phyloP scores from a whole-genome alignment of 2,113 vertebrate species.

The Scomber colias region DNA sequence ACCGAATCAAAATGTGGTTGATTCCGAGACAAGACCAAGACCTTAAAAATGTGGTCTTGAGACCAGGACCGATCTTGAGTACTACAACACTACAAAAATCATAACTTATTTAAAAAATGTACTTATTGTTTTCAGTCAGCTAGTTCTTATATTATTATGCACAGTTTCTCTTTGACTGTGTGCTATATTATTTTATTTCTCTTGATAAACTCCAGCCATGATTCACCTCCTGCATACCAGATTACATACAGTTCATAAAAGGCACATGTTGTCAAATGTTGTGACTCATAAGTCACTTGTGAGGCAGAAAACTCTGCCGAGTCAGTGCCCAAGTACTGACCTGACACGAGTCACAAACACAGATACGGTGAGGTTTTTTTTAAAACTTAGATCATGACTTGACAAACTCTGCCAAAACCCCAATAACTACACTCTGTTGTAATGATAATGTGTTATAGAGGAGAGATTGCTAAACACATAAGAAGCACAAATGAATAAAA shows the following conservation, averaged over 20 bases:
- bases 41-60: no score
- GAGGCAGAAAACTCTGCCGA: conserved; percentile 24
- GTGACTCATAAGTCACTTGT: conserved; percentile 34
- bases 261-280: conserved; percentile 37
- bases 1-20: no score
- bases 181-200: not conserved
- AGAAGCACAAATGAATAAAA: not conserved
- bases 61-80: no score
- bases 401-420: not conserved
- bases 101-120: not conserved
- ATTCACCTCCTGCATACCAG: conserved; percentile 12
- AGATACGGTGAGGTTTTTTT: not conserved
- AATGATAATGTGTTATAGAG: not conserved
- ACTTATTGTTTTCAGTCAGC: not conserved
- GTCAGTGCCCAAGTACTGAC: conserved; percentile 14
- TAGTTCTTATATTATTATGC: not conserved
- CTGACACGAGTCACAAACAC: conserved; percentile 4
- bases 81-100: no score
- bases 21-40: no score
- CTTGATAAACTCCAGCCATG: conserved; percentile 25
- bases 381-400: conserved; percentile 4
- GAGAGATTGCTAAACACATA: not conserved
- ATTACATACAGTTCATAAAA: conserved; percentile 34
- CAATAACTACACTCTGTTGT: conserved; percentile 7
- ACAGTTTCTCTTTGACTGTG: not conserved